These are phyloP conservation scores for Proctacanthus coquilletti DNA, from an alignment of 1,140 invertebrate genomes.

Conservation along the genomic window DNA sequence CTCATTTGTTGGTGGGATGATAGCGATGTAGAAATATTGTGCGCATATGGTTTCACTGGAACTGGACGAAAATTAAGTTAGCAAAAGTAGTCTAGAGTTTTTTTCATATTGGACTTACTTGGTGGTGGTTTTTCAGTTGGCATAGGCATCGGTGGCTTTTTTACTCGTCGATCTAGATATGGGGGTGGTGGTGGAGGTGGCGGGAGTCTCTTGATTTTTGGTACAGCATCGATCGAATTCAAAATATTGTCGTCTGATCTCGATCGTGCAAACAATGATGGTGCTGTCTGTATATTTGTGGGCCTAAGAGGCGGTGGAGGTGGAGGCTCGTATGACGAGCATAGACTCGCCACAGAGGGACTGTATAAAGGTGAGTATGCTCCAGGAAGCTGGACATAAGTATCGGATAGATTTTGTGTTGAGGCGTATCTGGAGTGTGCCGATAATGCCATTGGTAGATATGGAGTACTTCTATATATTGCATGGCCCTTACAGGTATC, in stretches of 20 bases:
- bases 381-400: slow-evolving; percentile 45
- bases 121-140: slow-evolving; percentile 27
- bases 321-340: slow-evolving; percentile 35
- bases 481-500: slow-evolving; percentile 45
- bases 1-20: not conserved
- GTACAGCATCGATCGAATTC: slow-evolving; percentile 42
- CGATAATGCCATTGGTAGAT: slow-evolving; percentile 46
- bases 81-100: slow-evolving; percentile 7
- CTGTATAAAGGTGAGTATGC: slow-evolving; percentile 39
- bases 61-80: slow-evolving; percentile 11
- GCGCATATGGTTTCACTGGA: slow-evolving; percentile 17
- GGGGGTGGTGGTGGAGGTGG: slow-evolving; percentile 56
- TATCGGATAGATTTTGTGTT: slow-evolving; percentile 57
- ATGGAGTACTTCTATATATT: slow-evolving; percentile 66
- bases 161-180: slow-evolving; percentile 22
- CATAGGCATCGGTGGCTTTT: slow-evolving; percentile 26
- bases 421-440: slow-evolving; percentile 52
- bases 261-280: slow-evolving; percentile 43
- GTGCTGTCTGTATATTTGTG: slow-evolving; percentile 34
- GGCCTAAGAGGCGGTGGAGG: slow-evolving; percentile 33
- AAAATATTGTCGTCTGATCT: slow-evolving; percentile 65
- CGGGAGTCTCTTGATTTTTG: slow-evolving; percentile 46
- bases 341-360: slow-evolving; percentile 36
- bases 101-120: slow-evolving; percentile 14
- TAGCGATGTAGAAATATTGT: not conserved